Evolutionary conservation across 2,113 vertebrate genomes (phyloP), one percentile per base, ranked within the genome.

Genomic region (Diglossa brunneiventris): DNA sequence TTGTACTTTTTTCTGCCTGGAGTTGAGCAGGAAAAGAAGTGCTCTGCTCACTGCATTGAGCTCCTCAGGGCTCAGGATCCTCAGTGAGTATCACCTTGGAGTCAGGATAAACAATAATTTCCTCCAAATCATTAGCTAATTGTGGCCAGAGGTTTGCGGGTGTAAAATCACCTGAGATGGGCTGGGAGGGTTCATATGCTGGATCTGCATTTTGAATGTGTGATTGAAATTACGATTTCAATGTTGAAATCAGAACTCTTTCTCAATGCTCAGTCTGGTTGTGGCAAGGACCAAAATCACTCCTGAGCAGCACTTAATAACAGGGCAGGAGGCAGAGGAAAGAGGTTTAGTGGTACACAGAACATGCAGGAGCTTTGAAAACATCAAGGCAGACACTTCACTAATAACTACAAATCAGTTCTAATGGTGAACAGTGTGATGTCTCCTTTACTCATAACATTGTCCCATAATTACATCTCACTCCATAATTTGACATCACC

Each of bases 21-120:
- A 27, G 7, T 4, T 16, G 35, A n/a, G 16, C 69, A 41, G 59
- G 47, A 59, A 68, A 55, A 69, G 1, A 31, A 44, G 10, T 30
- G 14, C 63, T 11, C 1, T 31, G 13, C 7, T 10, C 22, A 16
- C 19, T 18, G 1, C 7, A 1, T 44, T 44, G 44, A 35, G 19
- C 44, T 69, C 39, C 1, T 52, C 50, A 17, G 50, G 1, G 13
- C 20, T 72, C 13, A 9, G 33, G 49, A 10, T 24, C 30, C 61
- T 58, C 19, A 8, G 2, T 46, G 19, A 26, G 4, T 7, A 12
- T 27, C 14, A 56, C 28, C 37, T 30, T 10, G n/a, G 39, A 79
- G 46, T 37, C 2, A 3, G 17, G 37, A n/a, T 44, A 37, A 73
- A 13, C 14, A 35, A 9, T 39, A 4, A 16, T 55, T 72, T 72